Evolutionary conservation across 2,797 vertebrate species (phyloP).

Genomic region (Aratinga solstitialis): DNA sequence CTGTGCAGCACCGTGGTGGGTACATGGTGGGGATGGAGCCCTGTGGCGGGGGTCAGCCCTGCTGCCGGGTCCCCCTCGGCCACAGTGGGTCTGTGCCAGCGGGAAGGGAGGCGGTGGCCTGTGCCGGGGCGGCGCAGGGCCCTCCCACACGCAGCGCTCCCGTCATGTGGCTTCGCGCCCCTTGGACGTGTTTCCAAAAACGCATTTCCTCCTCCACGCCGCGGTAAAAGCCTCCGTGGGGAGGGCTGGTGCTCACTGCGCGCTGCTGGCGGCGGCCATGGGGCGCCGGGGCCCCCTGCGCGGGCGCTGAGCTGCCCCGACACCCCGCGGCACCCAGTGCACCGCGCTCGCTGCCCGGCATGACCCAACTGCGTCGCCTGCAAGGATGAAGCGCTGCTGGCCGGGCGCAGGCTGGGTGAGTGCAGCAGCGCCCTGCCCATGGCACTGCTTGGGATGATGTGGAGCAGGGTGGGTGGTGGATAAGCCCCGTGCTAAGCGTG

Average conservation of each 20-base stretch:
- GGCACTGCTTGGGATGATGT: not conserved
- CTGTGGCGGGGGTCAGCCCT: rapidly evolving
- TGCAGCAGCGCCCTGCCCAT: not conserved
- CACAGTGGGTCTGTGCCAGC: not conserved
- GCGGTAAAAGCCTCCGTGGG: conserved; percentile 13
- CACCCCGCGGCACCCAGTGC: not conserved
- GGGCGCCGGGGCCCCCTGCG: not conserved
- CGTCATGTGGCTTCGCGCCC: not conserved
- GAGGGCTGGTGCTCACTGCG: not conserved
- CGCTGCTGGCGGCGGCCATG: not conserved
- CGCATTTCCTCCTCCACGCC: conserved; percentile 34
- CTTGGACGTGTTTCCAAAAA: conserved; percentile 24
- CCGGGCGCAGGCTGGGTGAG: conserved; percentile 44
- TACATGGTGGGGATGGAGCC: not conserved
- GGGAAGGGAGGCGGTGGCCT: not conserved
- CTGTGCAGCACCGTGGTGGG: not conserved
- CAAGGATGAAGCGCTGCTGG: conserved; percentile 55
- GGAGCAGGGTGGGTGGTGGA: not conserved
- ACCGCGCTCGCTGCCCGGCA: not conserved
- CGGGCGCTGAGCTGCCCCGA: not conserved
- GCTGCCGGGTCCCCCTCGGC: rapidly evolving
- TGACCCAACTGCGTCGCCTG: not conserved
- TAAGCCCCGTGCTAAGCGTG: rapidly evolving
- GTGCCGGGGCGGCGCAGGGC: rapidly evolving
- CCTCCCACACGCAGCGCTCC: not conserved